Evolutionary conservation across 1,140 invertebrate genomes (phyloP).

Genomic region (Diorhabda sublineata): DNA sequence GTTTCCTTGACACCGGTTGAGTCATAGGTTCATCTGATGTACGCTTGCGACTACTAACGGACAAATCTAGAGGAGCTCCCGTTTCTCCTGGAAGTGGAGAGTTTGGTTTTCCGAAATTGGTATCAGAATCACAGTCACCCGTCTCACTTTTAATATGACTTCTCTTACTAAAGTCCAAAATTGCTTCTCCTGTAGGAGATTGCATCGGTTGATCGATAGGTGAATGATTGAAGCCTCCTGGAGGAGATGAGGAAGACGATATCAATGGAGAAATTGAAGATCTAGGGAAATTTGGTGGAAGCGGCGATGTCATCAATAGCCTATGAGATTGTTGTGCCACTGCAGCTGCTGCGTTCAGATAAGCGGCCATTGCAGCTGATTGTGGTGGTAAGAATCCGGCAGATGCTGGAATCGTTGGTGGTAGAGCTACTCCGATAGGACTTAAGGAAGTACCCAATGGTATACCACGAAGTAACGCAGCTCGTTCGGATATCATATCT

Average conservation of each 20-base stretch:
- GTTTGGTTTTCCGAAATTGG: slow-evolving; percentile 63
- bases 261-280: slow-evolving; percentile 58
- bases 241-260: slow-evolving; percentile 55
- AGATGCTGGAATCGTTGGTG: slow-evolving; percentile 51
- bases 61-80: slow-evolving; percentile 75
- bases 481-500: slow-evolving; percentile 58
- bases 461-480: slow-evolving; percentile 51
- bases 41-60: slow-evolving; percentile 68
- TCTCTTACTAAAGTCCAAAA: slow-evolving; percentile 73
- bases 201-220: slow-evolving; percentile 47
- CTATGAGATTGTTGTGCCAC: slow-evolving; percentile 66
- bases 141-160: slow-evolving; percentile 48
- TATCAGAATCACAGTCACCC: slow-evolving; percentile 57
- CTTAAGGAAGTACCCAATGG: slow-evolving; percentile 50
- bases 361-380: slow-evolving; percentile 73
- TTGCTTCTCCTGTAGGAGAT: slow-evolving; percentile 53
- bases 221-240: slow-evolving; percentile 45
- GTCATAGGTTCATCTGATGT: slow-evolving; percentile 61
- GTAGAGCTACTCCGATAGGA: slow-evolving; percentile 52
- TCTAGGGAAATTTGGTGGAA: slow-evolving; percentile 54
- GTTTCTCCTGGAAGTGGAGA: slow-evolving; percentile 51
- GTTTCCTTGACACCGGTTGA: slow-evolving; percentile 60
- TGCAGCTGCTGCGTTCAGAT: slow-evolving; percentile 63
- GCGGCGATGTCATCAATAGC: slow-evolving; percentile 69
- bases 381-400: slow-evolving; percentile 66